Conservation (phyloP, 2,888 invertebrate genomes). For the Geophilus truncorum region DNA sequence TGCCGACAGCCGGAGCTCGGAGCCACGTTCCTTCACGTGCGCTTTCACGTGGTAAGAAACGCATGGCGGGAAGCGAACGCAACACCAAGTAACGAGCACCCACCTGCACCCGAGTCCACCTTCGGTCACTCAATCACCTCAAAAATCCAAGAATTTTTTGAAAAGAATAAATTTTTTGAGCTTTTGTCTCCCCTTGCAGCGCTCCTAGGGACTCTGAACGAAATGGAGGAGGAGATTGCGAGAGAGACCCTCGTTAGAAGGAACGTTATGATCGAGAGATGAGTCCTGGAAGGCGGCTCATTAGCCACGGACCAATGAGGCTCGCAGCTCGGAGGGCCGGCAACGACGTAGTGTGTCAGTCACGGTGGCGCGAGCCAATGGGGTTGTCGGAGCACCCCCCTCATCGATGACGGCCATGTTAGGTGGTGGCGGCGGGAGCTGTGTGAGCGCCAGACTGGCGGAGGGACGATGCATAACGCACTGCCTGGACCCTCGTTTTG, state of each 20-base stretch:
- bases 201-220: no score
- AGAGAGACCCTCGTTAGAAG: not conserved
- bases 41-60: not conserved
- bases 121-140: no score
- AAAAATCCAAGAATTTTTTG: no score
- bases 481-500: constrained; percentile 45
- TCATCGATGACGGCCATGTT: not conserved
- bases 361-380: not conserved
- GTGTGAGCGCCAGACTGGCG: constrained; percentile 27
- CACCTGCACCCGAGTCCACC: no score
- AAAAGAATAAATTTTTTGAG: no score
- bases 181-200: no score
- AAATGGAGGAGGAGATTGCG: not conserved
- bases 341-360: constrained; percentile 28
- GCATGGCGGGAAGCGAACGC: not conserved
- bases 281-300: constrained; percentile 28
- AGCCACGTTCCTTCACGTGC: constrained; percentile 27
- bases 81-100: no score
- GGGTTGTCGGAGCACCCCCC: not conserved
- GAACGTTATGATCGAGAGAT: not conserved
- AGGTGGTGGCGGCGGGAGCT: constrained; percentile 28
- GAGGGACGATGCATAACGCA: constrained; percentile 58
- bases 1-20: constrained; percentile 20
- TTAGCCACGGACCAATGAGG: constrained; percentile 20
- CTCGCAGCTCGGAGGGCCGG: not conserved